Evolutionary conservation across 1,140 invertebrate genomes (phyloP).

Genomic region (Microplitis demolitor): DNA sequence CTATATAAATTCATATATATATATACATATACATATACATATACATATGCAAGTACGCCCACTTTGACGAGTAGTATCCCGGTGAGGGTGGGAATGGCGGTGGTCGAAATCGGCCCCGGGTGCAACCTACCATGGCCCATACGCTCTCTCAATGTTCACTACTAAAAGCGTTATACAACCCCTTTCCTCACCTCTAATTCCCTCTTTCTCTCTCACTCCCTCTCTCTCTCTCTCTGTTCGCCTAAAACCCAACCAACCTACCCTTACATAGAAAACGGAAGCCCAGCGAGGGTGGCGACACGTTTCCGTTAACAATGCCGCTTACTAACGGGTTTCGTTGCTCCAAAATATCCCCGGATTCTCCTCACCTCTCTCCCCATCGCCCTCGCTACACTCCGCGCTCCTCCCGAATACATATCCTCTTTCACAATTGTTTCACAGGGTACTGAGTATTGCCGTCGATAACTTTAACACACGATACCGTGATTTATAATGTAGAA

Average conservation of each 20-base stretch:
- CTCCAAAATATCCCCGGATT: not conserved
- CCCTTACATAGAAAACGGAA: conserved; percentile 1
- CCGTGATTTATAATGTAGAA: too few relatives aligned
- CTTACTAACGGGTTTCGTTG: conserved; percentile 15
- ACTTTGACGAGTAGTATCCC: conserved; percentile 20
- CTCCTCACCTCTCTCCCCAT: not conserved
- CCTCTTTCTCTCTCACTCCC: not conserved
- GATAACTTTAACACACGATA: too few relatives aligned
- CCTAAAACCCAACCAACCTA: not conserved
- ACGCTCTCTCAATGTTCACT: conserved; percentile 13
- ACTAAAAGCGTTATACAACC: conserved; percentile 7
- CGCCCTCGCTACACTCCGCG: not conserved
- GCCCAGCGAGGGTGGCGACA: conserved; percentile 18
- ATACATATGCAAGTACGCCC: conserved; percentile 17
- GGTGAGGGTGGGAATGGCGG: conserved; percentile 8
- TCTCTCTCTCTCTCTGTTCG: not conserved
- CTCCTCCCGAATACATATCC: too few relatives aligned
- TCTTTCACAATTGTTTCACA: not conserved
- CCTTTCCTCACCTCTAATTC: not conserved
- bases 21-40: not conserved
- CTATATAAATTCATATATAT: too few relatives aligned
- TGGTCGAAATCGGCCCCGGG: conserved; percentile 17
- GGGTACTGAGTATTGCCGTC: too few relatives aligned
- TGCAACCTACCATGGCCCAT: conserved; percentile 13
- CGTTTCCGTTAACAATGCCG: conserved; percentile 30